Conservation (phyloP, 2,888 invertebrate species). For the Molanna angustata region DNA sequence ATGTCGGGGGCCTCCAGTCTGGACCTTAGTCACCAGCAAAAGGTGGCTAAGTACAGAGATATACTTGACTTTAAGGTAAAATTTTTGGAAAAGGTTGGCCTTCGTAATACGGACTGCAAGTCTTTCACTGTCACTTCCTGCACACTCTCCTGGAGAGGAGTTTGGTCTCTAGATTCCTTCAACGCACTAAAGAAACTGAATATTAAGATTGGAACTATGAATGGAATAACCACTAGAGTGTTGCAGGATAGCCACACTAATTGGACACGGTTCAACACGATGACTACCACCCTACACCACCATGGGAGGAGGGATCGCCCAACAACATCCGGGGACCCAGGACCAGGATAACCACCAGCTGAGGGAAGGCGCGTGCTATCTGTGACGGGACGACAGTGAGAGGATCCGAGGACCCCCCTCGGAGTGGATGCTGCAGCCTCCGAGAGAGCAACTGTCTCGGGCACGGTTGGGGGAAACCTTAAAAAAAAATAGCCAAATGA, state of each 20-base stretch:
- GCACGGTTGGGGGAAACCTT: no score
- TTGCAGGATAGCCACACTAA: constrained; percentile 22
- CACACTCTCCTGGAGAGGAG: constrained; percentile 4
- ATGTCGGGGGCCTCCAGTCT: neutral
- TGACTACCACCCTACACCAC: neutral
- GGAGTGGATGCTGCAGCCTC: no score
- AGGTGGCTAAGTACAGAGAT: neutral
- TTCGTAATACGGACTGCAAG: neutral
- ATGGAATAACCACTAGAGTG: constrained; percentile 18
- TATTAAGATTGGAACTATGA: neutral
- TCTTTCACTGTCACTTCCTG: neutral
- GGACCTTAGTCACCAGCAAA: neutral
- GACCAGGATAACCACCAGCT: no score
- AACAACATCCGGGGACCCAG: no score
- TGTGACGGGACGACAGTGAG: no score
- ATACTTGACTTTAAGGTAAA: no score
- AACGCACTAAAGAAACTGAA: neutral
- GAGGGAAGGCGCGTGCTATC: no score
- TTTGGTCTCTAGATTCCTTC: neutral
- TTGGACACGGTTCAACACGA: constrained; percentile 17
- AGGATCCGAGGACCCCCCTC: no score
- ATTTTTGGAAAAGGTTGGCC: neutral
- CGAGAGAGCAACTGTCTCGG: no score
- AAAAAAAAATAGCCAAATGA: no score
- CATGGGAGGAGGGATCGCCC: no score